These are phyloP conservation scores for Danio choprae DNA, from an alignment of 2,797 vertebrate species.

Conservation along the genomic window DNA sequence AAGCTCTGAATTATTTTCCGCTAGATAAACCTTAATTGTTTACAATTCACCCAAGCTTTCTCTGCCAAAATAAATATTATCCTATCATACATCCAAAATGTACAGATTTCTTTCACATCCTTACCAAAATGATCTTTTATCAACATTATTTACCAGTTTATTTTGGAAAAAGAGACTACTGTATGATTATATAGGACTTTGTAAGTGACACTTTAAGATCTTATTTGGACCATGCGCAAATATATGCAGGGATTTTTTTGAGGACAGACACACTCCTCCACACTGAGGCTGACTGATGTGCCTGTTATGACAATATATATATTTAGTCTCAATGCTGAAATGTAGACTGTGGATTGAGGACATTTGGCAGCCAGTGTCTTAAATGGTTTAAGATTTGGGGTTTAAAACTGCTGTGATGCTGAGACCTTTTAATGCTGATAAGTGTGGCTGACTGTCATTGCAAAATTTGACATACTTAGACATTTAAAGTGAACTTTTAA, in stretches of 20 bases:
- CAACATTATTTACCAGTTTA: constrained; percentile 34
- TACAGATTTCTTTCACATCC: not conserved
- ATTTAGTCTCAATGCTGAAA: constrained; percentile 27
- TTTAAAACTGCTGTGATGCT: not conserved
- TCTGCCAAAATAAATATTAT: constrained; percentile 32
- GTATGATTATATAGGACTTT: constrained; percentile 21
- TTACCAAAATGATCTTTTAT: not conserved
- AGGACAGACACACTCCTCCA: constrained; percentile 23
- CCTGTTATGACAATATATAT: constrained; percentile 31
- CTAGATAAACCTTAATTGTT: constrained; percentile 39
- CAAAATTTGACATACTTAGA: too few species aligned
- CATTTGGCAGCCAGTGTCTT: not conserved
- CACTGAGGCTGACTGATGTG: constrained; percentile 16
- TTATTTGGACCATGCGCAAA: not conserved
- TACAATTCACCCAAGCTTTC: constrained; percentile 15
- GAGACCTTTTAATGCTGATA: constrained; percentile 10
- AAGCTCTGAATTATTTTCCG: constrained; percentile 25
- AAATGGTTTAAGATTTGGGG: constrained; percentile 3
- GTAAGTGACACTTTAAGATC: constrained; percentile 30
- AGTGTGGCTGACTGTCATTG: too few species aligned
- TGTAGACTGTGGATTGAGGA: constrained; percentile 21
- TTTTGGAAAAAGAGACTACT: constrained; percentile 6
- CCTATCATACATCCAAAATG: not conserved
- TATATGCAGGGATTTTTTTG: constrained; percentile 18
- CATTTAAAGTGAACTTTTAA: too few species aligned